Evolutionary conservation across 2,113 vertebrate genomes (phyloP).

Genomic region (Ctenodactylus gundi): DNA sequence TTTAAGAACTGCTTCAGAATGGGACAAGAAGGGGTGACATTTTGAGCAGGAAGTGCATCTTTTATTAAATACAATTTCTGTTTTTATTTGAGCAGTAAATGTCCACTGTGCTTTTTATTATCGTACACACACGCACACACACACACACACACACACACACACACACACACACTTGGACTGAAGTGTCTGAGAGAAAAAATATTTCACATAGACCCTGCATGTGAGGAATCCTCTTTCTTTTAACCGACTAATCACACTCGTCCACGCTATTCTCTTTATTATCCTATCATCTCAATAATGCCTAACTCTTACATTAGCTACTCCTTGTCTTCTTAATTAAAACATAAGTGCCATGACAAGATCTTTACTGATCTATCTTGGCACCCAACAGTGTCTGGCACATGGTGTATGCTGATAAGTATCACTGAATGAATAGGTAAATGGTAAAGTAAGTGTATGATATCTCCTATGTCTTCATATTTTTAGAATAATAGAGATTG

Average conservation of each 20-base stretch:
- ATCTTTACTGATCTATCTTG: background rate
- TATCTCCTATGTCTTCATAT: background rate
- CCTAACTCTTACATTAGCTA: constrained; percentile 12
- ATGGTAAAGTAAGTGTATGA: background rate
- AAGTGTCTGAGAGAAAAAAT: too few species aligned
- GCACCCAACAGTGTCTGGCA: background rate
- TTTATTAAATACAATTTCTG: too few species aligned
- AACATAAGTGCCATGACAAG: background rate
- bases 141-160: too few species aligned
- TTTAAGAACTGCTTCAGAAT: too few species aligned
- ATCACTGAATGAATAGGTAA: background rate
- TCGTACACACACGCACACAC: too few species aligned
- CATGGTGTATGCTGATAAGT: background rate
- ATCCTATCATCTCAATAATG: background rate
- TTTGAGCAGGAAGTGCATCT: too few species aligned
- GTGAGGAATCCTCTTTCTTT: too few species aligned
- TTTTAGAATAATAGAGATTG: background rate
- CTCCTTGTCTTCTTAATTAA: background rate
- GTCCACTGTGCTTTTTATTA: too few species aligned
- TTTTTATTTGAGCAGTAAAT: too few species aligned
- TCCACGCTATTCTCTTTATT: background rate
- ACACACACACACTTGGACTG: too few species aligned
- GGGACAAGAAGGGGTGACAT: too few species aligned
- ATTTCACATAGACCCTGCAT: too few species aligned
- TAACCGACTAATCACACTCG: background rate